A percentile compares a stretch with the other conserved stretches of the same genome.
Conservation (phyloP, 2,797 vertebrate genomes). For the Dermochelys coriacea region DNA sequence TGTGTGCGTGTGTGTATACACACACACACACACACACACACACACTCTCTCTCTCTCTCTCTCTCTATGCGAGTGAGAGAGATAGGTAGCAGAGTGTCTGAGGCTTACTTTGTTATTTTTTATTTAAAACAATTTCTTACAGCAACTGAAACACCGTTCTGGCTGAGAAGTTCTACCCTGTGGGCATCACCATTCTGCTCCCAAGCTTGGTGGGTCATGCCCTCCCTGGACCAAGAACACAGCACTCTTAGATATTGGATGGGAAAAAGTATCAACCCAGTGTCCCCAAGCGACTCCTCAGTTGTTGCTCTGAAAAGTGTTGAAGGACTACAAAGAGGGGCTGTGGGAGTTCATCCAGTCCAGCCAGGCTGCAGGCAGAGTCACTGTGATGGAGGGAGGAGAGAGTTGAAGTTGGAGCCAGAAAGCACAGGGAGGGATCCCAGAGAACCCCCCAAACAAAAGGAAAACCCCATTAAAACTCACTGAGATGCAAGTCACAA, state of each 20-base stretch:
- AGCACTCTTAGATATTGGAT: not conserved
- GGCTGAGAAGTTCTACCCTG: not conserved
- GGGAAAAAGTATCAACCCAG: not conserved
- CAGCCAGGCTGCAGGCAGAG: too few relatives aligned
- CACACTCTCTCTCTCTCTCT: not conserved
- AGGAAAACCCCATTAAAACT: not conserved
- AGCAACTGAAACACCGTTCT: not conserved
- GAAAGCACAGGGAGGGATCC: not conserved
- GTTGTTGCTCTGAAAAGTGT: not conserved
- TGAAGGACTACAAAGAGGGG: too few relatives aligned
- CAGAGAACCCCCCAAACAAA: not conserved
- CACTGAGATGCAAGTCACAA: not conserved
- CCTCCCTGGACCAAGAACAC: not conserved
- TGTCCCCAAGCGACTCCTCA: not conserved
- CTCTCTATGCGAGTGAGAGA: too few relatives aligned
- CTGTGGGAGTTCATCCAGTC: too few relatives aligned
- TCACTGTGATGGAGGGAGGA: too few relatives aligned
- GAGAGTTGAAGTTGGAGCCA: not conserved
- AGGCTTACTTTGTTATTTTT: not conserved
- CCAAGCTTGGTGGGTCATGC: not conserved
- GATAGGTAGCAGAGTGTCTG: not conserved
- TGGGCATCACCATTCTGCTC: not conserved
- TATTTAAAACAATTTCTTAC: not conserved
- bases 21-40: too few relatives aligned
- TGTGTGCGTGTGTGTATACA: not conserved